Conservation (phyloP, 2,113 vertebrate genomes). For the Perca fluviatilis region DNA sequence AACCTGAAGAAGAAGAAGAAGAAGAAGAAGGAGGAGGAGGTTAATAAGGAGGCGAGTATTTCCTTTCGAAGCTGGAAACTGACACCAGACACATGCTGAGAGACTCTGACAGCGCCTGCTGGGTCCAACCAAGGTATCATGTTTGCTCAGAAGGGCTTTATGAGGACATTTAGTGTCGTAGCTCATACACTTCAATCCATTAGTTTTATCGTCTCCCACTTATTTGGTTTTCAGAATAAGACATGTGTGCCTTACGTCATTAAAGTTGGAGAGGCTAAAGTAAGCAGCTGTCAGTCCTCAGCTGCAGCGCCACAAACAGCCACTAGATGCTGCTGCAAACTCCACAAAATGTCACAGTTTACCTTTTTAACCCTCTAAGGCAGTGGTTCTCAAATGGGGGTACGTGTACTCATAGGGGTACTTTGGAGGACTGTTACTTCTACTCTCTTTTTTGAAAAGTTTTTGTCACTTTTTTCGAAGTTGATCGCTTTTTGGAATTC, state of each 20-base stretch:
- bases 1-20: neutral
- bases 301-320: neutral
- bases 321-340: constrained; percentile 27
- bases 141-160: fast-evolving
- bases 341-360: too few relatives aligned
- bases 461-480: too few relatives aligned
- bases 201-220: neutral
- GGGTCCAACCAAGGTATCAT: neutral
- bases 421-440: too few relatives aligned
- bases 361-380: too few relatives aligned
- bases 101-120: neutral
- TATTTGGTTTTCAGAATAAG: neutral
- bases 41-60: constrained; percentile 8
- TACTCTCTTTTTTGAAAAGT: too few relatives aligned
- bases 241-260: too few relatives aligned
- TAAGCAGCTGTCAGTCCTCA: neutral
- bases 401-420: too few relatives aligned
- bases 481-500: too few relatives aligned
- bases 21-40: neutral
- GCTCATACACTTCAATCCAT: too few relatives aligned
- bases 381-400: too few relatives aligned
- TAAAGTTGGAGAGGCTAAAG: neutral
- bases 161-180: neutral
- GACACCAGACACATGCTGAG: neutral
- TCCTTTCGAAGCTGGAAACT: neutral